Conservation (phyloP, 1,140 invertebrate genomes). For the Psilanteris sp. region DNA sequence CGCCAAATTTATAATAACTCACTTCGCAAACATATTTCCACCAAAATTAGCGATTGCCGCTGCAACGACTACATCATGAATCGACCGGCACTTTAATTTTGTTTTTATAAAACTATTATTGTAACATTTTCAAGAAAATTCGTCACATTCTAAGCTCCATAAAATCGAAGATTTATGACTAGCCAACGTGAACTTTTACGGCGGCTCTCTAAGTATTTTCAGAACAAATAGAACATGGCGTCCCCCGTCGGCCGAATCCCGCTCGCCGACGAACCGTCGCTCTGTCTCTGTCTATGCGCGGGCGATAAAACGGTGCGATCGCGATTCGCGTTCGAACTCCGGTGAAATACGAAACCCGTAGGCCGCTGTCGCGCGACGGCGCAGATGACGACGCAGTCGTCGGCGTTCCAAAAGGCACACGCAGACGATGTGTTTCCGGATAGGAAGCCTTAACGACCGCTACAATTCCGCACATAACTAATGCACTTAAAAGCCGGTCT, state of each 20-base stretch:
- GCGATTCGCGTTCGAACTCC: too few relatives aligned
- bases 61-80: neutral
- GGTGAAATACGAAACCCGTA: too few relatives aligned
- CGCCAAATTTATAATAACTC: too few relatives aligned
- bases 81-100: too few relatives aligned
- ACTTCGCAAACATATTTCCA: neutral
- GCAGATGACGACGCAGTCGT: constrained; percentile 9
- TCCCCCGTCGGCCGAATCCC: neutral
- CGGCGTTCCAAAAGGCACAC: constrained; percentile 18
- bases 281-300: too few relatives aligned
- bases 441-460: constrained; percentile 30
- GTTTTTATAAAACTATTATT: neutral
- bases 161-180: constrained; percentile 12
- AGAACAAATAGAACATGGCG: constrained; percentile 13
- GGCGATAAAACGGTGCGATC: too few relatives aligned
- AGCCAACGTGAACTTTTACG: constrained; percentile 13
- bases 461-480: constrained; percentile 40
- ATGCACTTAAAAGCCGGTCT: constrained; percentile 38
- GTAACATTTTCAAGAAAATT: constrained; percentile 3
- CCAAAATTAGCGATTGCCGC: neutral
- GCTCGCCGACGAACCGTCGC: too few relatives aligned
- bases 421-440: constrained; percentile 10
- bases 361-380: too few relatives aligned
- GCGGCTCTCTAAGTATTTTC: constrained; percentile 25
- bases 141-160: constrained; percentile 17